phyloP scores from a whole-genome alignment of 1,140 invertebrate genomes.

The Argopecten irradians region DNA sequence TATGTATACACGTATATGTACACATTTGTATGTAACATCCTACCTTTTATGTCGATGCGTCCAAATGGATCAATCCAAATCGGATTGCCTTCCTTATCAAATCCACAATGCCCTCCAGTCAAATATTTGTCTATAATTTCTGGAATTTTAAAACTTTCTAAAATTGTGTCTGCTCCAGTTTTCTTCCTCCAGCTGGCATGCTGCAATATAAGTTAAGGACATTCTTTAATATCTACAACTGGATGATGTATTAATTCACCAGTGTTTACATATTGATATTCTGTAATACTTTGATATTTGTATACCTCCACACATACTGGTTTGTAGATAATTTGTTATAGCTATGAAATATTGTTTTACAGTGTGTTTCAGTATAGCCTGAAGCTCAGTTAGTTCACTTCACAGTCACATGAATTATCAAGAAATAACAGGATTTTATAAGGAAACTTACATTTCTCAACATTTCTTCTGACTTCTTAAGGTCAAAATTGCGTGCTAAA shows the following conservation, averaged over 20 bases:
- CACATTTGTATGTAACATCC: background rate
- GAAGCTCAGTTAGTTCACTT: too few relatives aligned
- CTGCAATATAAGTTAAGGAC: constrained; percentile 76
- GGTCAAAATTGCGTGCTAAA: constrained; percentile 88
- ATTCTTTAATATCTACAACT: background rate
- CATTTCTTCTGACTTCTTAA: constrained; percentile 90
- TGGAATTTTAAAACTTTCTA: constrained; percentile 83
- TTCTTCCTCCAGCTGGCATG: constrained; percentile 87
- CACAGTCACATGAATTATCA: too few relatives aligned
- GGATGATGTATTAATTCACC: background rate
- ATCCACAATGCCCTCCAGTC: constrained; percentile 86
- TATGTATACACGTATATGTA: too few relatives aligned
- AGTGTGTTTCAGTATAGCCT: too few relatives aligned
- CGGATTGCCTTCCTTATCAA: constrained; percentile 91
- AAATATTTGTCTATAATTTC: constrained; percentile 85
- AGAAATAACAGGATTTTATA: background rate
- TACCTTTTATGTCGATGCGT: constrained; percentile 74
- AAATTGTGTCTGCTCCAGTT: constrained; percentile 85
- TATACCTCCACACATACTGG: too few relatives aligned
- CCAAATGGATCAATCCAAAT: constrained; percentile 76
- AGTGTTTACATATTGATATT: background rate
- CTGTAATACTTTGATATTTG: too few relatives aligned
- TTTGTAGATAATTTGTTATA: too few relatives aligned
- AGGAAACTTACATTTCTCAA: constrained; percentile 84
- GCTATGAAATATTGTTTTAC: too few relatives aligned